Base-by-base conservation (phyloP, 2,888 invertebrate species). In the Ornithoptera priamus region DNA sequence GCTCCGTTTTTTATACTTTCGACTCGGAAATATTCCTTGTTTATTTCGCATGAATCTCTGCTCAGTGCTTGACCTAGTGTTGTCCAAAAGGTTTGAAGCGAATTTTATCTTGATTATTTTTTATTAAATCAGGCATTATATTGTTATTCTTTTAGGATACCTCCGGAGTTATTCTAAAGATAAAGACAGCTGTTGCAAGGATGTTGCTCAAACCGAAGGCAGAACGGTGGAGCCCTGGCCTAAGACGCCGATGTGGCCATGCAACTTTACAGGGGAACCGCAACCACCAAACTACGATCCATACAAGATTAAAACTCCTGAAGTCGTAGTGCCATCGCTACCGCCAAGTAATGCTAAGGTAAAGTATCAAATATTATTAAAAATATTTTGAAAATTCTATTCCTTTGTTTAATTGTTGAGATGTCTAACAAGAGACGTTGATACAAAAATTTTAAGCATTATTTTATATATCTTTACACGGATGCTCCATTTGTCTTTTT, bases 271-370 rank as follows among this genome's bases (percentile, higher is more conserved):
- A 2, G 71, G 70, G 0, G 86, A 84, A 0, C 82, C 86, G 0
- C 89, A 88, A 73, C 90, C 91, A 0, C 77, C 82, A 8, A 90
- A 87, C 78, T 87, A 88, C 71, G 92, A 92, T 72, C 92, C 90
- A 0, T 92, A 92, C 74, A 83, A 86, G 72, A 92, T 92, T 60
- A 90, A 87, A 75, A 84, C 88, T 1, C 90, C 92, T 0, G 86
- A 91, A 18, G 76, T 88, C 0, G 84, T 81, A 8, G 90, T 91
- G 8, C 90, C 90, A 0, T 89, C 91, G 0, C 72, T 91, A 8
- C 89, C 91, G 0, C 80, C 85, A 0, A 83, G 85, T 68, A 86
- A 87, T 70, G 91, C 85, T 18, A 91, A 89, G 91, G 92, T 92
- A 85, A 67, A 69, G 62, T 17, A 3, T 65, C 12, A 20, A 18